phyloP scores from a whole-genome alignment of 2,797 vertebrate genomes.

The Naso thynnoides region DNA sequence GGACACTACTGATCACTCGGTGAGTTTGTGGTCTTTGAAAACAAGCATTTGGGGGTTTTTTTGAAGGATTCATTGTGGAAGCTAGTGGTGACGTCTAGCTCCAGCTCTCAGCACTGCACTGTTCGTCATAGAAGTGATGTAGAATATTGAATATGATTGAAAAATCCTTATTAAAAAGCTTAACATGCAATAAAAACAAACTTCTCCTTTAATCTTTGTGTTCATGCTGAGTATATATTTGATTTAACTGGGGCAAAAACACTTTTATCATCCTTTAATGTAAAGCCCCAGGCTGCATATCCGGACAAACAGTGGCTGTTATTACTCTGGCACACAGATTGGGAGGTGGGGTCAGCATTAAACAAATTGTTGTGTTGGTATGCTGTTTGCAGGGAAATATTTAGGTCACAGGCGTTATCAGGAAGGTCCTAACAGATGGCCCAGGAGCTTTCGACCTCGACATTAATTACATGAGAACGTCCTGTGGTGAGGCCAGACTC shows the following conservation, averaged over 20 bases:
- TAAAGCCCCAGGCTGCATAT: background rate
- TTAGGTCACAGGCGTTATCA: slow-evolving; percentile 66
- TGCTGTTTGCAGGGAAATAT: slow-evolving; percentile 54
- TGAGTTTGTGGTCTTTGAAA: too few species aligned
- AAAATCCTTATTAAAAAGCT: too few species aligned
- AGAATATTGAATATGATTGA: too few species aligned
- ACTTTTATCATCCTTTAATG: background rate
- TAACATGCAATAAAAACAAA: too few species aligned
- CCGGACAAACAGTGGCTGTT: slow-evolving; percentile 10
- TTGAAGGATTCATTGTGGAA: too few species aligned
- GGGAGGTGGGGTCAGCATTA: slow-evolving; percentile 16
- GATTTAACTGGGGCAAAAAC: background rate
- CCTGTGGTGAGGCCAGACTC: slow-evolving; percentile 69
- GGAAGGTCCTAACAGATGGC: slow-evolving; percentile 82
- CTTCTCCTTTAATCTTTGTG: background rate
- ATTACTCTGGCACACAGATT: slow-evolving; percentile 15
- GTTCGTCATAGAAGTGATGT: too few species aligned
- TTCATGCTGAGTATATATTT: background rate
- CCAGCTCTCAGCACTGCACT: too few species aligned
- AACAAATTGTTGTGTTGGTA: slow-evolving; percentile 45
- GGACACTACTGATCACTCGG: too few species aligned
- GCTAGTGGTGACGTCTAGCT: too few species aligned
- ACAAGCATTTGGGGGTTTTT: too few species aligned
- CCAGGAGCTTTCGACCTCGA: slow-evolving; percentile 63
- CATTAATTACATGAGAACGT: slow-evolving; percentile 79